Evolutionary conservation across 2,113 vertebrate genomes (phyloP).

Genomic region (Aix galericulata): DNA sequence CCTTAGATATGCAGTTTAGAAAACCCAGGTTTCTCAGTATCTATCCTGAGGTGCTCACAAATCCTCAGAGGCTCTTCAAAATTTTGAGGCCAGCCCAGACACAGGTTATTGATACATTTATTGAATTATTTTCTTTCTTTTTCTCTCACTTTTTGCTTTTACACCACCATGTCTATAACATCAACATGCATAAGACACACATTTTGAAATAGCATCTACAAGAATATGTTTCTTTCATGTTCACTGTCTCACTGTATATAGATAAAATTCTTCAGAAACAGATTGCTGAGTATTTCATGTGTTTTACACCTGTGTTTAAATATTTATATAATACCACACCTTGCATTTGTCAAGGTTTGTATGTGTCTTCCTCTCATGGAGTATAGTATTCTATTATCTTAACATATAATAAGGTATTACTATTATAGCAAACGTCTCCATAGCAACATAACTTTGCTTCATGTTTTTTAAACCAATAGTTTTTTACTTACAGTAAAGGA

Average conservation of each 20-base stretch:
- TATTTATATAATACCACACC: not conserved
- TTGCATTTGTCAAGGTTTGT: not conserved
- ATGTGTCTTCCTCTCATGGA: not conserved
- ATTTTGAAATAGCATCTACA: not conserved
- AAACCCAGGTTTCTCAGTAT: not conserved
- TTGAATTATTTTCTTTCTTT: not conserved
- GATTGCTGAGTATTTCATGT: not conserved
- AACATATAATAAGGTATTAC: not conserved
- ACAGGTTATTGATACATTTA: not conserved
- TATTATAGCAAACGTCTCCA: not conserved
- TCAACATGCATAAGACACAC: not conserved
- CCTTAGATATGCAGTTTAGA: not conserved
- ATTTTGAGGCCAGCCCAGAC: not conserved
- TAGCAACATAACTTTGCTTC: not conserved
- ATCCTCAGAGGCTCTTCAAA: not conserved
- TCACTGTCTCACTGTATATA: not conserved
- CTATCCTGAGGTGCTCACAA: not conserved
- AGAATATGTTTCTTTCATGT: not conserved
- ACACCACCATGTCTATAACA: rapidly evolving
- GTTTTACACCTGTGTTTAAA: not conserved
- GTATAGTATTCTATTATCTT: not conserved
- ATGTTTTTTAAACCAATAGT: not conserved
- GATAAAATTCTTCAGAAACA: not conserved
- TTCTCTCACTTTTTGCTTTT: not conserved
- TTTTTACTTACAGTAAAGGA: not conserved